These are phyloP conservation scores for Entomyzon cyanotis DNA, from an alignment of 2,113 vertebrate species.

Conservation along the genomic window DNA sequence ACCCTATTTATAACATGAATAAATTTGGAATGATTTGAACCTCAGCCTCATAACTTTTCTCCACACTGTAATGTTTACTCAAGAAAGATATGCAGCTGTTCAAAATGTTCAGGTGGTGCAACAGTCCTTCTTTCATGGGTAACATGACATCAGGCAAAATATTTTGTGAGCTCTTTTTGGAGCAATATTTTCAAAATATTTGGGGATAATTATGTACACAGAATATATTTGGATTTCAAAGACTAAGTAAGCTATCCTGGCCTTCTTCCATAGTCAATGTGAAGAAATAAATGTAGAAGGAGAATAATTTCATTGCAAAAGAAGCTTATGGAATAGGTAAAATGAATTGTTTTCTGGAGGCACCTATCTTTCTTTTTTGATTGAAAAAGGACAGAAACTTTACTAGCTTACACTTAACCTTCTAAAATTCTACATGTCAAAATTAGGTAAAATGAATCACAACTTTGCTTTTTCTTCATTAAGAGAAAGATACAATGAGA, in stretches of 20 bases:
- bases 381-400: background rate
- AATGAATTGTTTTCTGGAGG: background rate
- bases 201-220: background rate
- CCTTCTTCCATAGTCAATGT: background rate
- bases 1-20: background rate
- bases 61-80: background rate
- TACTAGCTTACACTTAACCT: background rate
- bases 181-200: background rate
- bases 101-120: background rate
- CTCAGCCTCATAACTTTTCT: background rate
- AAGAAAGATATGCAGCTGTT: background rate
- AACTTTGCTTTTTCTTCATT: background rate
- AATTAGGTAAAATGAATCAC: background rate
- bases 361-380: background rate
- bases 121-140: background rate
- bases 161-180: background rate
- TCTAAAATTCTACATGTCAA: background rate
- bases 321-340: background rate
- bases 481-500: background rate
- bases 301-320: background rate
- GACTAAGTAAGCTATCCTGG: background rate
- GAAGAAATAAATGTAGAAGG: background rate
- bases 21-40: background rate
- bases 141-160: background rate
- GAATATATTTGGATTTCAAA: background rate